These are phyloP conservation scores for Troides helena DNA, from an alignment of 2,888 invertebrate species.

Conservation along the genomic window DNA sequence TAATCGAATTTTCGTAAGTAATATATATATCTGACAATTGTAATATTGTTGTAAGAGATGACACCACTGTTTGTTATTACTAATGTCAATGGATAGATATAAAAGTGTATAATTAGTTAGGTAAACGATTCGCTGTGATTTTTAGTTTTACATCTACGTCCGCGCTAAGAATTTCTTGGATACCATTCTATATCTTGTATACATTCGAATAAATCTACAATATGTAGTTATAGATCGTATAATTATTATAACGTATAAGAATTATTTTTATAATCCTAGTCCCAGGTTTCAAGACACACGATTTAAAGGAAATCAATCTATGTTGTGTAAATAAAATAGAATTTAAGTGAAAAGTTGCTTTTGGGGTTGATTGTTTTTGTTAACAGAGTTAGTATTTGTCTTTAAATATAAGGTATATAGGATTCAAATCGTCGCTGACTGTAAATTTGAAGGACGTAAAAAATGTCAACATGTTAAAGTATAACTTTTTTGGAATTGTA, in stretches of 20 bases:
- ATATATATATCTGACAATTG: slow-evolving; percentile 37
- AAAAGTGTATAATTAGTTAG: slow-evolving; percentile 52
- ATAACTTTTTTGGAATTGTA: slow-evolving; percentile 23
- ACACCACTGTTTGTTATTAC: slow-evolving; percentile 52
- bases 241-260: slow-evolving; percentile 43
- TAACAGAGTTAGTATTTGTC: slow-evolving; percentile 33
- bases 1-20: slow-evolving; percentile 49
- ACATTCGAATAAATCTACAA: slow-evolving; percentile 36
- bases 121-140: slow-evolving; percentile 67
- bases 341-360: slow-evolving; percentile 32
- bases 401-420: slow-evolving; percentile 32
- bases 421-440: slow-evolving; percentile 35
- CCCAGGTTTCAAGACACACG: slow-evolving; percentile 62
- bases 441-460: slow-evolving; percentile 25
- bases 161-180: slow-evolving; percentile 38
- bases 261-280: slow-evolving; percentile 67
- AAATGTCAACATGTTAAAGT: slow-evolving; percentile 20
- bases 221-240: slow-evolving; percentile 34
- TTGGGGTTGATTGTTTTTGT: slow-evolving; percentile 35
- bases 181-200: slow-evolving; percentile 38
- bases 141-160: slow-evolving; percentile 46
- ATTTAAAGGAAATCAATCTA: slow-evolving; percentile 42
- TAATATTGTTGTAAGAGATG: slow-evolving; percentile 47
- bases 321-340: slow-evolving; percentile 45
- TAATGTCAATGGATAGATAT: slow-evolving; percentile 27